phyloP scores from a whole-genome alignment of 2,888 invertebrate species.

The Cerastis rubricosa region DNA sequence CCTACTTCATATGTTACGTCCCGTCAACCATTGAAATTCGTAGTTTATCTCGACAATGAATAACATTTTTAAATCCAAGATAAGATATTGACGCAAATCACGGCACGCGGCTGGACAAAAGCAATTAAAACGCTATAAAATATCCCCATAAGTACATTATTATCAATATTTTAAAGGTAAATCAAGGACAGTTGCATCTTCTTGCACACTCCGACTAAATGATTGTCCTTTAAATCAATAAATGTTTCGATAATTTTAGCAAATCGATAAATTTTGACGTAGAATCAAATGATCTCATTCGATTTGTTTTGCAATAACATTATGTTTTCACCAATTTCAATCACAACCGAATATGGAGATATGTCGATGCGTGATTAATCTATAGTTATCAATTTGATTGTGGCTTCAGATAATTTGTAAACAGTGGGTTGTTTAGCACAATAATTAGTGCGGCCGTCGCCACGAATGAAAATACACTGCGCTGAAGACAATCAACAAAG shows the following conservation, averaged over 20 bases:
- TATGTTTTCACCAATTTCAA: slow-evolving; percentile 44
- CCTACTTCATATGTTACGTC: background rate
- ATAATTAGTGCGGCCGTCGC: slow-evolving; percentile 77
- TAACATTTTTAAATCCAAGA: slow-evolving; percentile 51
- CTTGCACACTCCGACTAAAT: background rate
- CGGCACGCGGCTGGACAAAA: slow-evolving; percentile 9
- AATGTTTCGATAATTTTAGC: background rate
- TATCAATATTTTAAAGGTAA: background rate
- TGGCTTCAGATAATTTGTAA: slow-evolving; percentile 86
- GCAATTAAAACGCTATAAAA: slow-evolving; percentile 10
- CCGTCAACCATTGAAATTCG: slow-evolving; percentile 7
- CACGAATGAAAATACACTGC: slow-evolving; percentile 79
- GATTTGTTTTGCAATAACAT: slow-evolving; percentile 32
- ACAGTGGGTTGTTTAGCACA: slow-evolving; percentile 83
- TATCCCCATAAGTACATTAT: background rate
- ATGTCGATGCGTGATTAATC: slow-evolving; percentile 50
- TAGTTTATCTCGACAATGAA: slow-evolving; percentile 48
- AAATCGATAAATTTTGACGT: background rate
- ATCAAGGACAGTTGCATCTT: background rate
- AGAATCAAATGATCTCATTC: slow-evolving; percentile 33
- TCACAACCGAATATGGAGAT: slow-evolving; percentile 50
- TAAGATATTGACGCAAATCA: slow-evolving; percentile 63
- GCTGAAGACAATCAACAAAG: slow-evolving; percentile 82
- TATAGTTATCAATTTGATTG: slow-evolving; percentile 84
- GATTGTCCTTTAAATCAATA: background rate